Base-by-base conservation (phyloP, 2,113 vertebrate genomes). In the Macaca mulatta region DNA sequence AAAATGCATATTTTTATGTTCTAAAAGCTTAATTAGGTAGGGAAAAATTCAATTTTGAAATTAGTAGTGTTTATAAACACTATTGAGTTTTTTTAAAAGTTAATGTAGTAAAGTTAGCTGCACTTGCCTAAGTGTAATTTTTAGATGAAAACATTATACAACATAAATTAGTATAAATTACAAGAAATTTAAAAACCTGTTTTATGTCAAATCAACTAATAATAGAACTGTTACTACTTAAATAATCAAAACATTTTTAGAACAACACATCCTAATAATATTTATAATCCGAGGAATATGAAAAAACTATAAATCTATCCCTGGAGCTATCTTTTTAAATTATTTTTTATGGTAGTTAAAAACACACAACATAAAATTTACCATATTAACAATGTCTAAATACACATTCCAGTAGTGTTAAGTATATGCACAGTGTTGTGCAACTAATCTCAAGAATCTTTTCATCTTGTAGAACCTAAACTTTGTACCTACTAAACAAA, bases 1-100 rank as follows among this genome's bases (percentile, higher is more conserved):
- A 69, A 96, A 97, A 95, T n/a, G 38, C 67, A 86, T 87, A 57
- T 89, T 93, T 90, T 97, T 0, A 59, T 59, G 97, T 92, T 43
- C 25, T 59, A 84, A 64, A 89, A 82, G 48, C 32, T 96, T 50
- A 90, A 75, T 79, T 87, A 83, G 8, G 13, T 40, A 82, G n/a
- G 45, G 43, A 32, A 93, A 91, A 89, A 38, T 83, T 94, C n/a
- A 67, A 18, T 93, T 72, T 67, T 74, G 77, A 52, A 93, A 64
- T 83, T 23, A 92, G 4, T 23, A 59, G 4, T 16, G 13, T 67
- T 67, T 78, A 55, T 82, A 84, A 95, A 64, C 35, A 9, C 38
- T 92, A 79, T 72, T 14, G 30, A 50, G 3, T 50, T 77, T 93
- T 97, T 77, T 83, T 30, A 1, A 3, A 89, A 50, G 52, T 50